phyloP scores from a whole-genome alignment of 2,113 vertebrate genomes.

The Lagopus leucura region DNA sequence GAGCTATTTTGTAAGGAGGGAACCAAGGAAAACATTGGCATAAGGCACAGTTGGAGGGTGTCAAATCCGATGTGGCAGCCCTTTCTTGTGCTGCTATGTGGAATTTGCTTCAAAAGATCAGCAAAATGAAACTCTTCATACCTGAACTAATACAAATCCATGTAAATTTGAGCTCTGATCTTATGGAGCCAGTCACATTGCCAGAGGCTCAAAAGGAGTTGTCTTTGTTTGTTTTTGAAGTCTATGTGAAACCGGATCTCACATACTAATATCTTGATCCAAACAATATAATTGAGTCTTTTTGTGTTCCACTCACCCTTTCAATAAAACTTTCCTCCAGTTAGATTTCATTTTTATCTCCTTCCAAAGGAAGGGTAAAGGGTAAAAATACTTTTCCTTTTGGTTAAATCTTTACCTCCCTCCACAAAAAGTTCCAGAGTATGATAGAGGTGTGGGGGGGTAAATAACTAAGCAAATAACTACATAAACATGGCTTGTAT shows the following conservation, averaged over 20 bases:
- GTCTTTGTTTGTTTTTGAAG: constrained; percentile 60
- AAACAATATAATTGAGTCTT: constrained; percentile 48
- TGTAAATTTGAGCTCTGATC: constrained; percentile 76
- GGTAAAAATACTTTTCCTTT: neutral
- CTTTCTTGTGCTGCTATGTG: constrained; percentile 78
- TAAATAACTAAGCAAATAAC: neutral
- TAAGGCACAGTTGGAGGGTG: constrained; percentile 76
- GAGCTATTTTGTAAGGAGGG: constrained; percentile 71
- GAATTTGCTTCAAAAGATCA: constrained; percentile 73
- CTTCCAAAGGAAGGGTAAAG: neutral
- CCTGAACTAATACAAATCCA: constrained; percentile 77
- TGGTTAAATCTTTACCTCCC: neutral
- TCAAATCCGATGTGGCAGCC: constrained; percentile 77
- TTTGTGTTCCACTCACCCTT: constrained; percentile 38
- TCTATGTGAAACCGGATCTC: constrained; percentile 71
- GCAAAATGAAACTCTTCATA: constrained; percentile 74
- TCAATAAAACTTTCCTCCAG: constrained; percentile 33
- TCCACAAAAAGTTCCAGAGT: neutral
- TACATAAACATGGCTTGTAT: neutral
- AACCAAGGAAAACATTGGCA: constrained; percentile 69
- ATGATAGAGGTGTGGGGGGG: rapidly evolving
- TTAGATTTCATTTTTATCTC: constrained; percentile 22
- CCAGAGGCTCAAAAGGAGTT: constrained; percentile 53
- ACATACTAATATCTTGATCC: constrained; percentile 68
- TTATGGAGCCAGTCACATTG: constrained; percentile 54